Evolutionary conservation across 2,797 vertebrate genomes (phyloP).

Genomic region (Pristis pectinata): DNA sequence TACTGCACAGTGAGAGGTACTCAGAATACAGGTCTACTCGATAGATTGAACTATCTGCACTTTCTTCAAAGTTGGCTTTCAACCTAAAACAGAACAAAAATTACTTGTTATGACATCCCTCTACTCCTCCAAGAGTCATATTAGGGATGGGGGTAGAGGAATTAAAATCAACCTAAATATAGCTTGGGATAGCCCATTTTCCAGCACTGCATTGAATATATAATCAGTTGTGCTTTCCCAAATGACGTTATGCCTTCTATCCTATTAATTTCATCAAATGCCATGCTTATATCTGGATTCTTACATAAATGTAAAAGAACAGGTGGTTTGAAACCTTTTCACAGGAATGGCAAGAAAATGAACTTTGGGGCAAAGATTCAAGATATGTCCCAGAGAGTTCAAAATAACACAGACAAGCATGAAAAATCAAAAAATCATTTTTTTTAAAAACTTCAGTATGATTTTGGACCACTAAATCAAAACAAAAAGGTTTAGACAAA

Average conservation of each 20-base stretch:
- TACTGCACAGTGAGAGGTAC: conserved; percentile 38
- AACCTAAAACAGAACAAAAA: conserved; percentile 34
- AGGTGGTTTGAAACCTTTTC: neutral
- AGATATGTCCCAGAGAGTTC: neutral
- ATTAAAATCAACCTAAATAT: neutral
- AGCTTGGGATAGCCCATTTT: too few relatives aligned
- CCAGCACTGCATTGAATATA: neutral
- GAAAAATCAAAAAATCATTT: neutral
- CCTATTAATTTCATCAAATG: neutral
- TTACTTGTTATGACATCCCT: neutral
- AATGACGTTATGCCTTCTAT: neutral
- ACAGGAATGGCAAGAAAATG: neutral
- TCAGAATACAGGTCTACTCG: conserved; percentile 39
- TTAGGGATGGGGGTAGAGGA: neutral
- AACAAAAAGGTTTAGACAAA: neutral
- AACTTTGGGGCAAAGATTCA: too few relatives aligned
- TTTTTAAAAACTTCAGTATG: neutral
- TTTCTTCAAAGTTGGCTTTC: conserved; percentile 38
- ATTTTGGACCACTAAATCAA: neutral
- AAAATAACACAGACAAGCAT: too few relatives aligned
- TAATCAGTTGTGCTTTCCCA: neutral
- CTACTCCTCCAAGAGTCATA: neutral
- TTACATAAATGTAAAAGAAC: neutral
- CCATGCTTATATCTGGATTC: neutral
- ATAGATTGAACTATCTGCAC: conserved; percentile 36